Percentiles rank a stretch among this genome's conserved stretches.
phyloP scores from a whole-genome alignment of 2,888 invertebrate species.

The Chelonus formosanus region DNA sequence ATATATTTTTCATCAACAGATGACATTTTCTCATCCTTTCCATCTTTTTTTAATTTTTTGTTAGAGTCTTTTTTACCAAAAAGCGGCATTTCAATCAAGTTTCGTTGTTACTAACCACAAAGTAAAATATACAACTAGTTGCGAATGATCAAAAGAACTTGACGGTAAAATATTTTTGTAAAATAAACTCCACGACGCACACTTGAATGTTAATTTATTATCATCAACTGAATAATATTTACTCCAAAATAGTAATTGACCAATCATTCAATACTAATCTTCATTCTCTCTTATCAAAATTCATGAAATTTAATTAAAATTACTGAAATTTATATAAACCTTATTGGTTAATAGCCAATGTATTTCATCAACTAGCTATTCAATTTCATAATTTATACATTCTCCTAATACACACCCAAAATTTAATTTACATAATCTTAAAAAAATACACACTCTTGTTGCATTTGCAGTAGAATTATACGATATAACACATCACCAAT shows the following conservation, averaged over 20 bases:
- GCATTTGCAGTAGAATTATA: too few species aligned
- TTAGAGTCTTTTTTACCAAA: conserved; percentile 90
- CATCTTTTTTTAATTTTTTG: conserved; percentile 85
- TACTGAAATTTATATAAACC: not conserved
- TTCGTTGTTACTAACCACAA: not conserved
- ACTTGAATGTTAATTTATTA: conserved; percentile 7
- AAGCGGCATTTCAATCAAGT: conserved; percentile 77
- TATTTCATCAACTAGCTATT: too few species aligned
- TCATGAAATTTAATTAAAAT: too few species aligned
- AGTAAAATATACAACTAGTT: not conserved
- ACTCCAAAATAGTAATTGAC: conserved; percentile 1
- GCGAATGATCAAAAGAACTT: too few species aligned
- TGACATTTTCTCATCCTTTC: conserved; percentile 80
- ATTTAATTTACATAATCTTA: too few species aligned
- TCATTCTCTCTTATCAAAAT: too few species aligned
- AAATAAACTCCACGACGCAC: not conserved
- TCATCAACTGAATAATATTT: not conserved
- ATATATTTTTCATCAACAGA: conserved; percentile 91
- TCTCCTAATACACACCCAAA: too few species aligned
- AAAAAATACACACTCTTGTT: too few species aligned
- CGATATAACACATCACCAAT: too few species aligned
- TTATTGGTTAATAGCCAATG: too few species aligned
- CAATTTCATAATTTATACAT: too few species aligned
- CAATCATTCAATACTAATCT: not conserved
- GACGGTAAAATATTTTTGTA: too few species aligned